Evolutionary conservation across 2,888 invertebrate species (phyloP).

Genomic region (Nudaria mundana): DNA sequence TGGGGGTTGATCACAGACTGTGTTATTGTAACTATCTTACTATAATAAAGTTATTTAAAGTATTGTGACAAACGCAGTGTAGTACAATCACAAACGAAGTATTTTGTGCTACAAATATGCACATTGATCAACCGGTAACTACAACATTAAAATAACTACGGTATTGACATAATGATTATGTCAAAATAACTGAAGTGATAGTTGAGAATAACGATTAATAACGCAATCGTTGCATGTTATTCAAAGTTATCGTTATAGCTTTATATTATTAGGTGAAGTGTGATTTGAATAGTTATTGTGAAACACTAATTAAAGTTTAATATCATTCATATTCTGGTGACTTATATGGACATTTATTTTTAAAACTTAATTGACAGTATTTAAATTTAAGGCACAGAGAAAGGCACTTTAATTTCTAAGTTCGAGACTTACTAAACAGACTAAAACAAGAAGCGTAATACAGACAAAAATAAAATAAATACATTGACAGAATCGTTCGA

Average conservation of each 20-base stretch:
- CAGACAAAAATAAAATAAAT: constrained; percentile 51
- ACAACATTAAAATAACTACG: constrained; percentile 32
- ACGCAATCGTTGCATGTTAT: no score
- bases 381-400: constrained; percentile 52
- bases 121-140: constrained; percentile 48
- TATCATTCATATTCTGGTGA: no score
- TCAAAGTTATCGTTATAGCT: no score
- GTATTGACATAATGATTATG: no score
- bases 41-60: constrained; percentile 14
- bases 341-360: no score
- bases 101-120: constrained; percentile 29
- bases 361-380: constrained; percentile 27
- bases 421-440: constrained; percentile 51
- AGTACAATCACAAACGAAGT: no score
- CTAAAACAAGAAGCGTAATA: constrained; percentile 67
- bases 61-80: constrained; percentile 22
- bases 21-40: constrained; percentile 27
- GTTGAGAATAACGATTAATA: no score
- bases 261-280: no score
- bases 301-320: no score
- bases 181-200: constrained; percentile 16
- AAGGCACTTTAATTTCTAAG: constrained; percentile 51
- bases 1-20: constrained; percentile 38
- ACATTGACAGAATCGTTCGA: constrained; percentile 51
- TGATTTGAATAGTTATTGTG: no score